phyloP scores from a whole-genome alignment of 1,140 invertebrate genomes.

The Arion vulgaris region DNA sequence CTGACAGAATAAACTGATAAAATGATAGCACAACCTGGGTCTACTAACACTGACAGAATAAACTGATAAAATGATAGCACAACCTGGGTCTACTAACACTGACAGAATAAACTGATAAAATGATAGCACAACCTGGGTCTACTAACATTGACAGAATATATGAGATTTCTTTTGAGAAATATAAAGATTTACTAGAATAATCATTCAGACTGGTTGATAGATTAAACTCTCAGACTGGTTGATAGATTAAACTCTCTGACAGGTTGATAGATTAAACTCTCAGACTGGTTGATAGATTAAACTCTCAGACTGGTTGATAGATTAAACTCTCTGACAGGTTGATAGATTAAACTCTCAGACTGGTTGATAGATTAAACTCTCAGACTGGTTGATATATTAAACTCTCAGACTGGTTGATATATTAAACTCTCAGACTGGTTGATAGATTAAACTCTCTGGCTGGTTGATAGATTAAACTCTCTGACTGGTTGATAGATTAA shows the following conservation, averaged over 20 bases:
- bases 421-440: conserved; percentile 14
- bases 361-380: conserved; percentile 8
- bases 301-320: conserved; percentile 11
- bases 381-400: conserved; percentile 4
- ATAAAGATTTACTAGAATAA: too few species aligned
- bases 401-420: conserved; percentile 6
- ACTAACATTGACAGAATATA: too few species aligned
- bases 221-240: conserved; percentile 29
- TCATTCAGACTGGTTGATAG: conserved; percentile 30
- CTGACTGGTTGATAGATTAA: conserved; percentile 13
- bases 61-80: too few species aligned
- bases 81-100: too few species aligned
- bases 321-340: conserved; percentile 12
- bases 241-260: conserved; percentile 10
- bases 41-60: too few species aligned
- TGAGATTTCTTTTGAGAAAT: too few species aligned
- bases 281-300: conserved; percentile 34
- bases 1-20: too few species aligned
- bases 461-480: conserved; percentile 8
- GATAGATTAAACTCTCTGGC: conserved; percentile 11
- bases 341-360: conserved; percentile 7
- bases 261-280: conserved; percentile 23
- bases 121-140: too few species aligned
- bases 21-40: too few species aligned
- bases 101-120: too few species aligned